These are phyloP conservation scores for Podocnemis expansa DNA, from an alignment of 2,113 vertebrate species.

Conservation along the genomic window DNA sequence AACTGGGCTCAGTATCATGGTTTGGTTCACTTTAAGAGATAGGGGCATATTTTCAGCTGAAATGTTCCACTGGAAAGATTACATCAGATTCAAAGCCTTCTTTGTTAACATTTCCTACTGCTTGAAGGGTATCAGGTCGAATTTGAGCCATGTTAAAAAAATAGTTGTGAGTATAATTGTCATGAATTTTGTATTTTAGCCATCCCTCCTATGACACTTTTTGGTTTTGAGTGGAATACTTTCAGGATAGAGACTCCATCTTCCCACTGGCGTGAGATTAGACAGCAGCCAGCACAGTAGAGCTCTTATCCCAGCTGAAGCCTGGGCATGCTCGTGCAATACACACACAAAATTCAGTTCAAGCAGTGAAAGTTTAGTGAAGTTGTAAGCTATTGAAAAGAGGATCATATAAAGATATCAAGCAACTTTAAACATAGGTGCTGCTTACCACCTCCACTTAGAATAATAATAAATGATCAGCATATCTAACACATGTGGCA, in stretches of 20 bases:
- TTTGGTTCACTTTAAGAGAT: conserved; percentile 14
- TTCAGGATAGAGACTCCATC: neutral
- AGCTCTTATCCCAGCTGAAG: neutral
- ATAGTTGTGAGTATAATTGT: neutral
- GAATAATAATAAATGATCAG: neutral
- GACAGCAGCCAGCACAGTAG: neutral
- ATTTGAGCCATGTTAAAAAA: neutral
- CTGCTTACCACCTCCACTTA: neutral
- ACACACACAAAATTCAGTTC: neutral
- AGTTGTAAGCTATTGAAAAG: neutral
- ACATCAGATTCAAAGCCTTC: conserved; percentile 12
- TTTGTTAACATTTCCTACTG: neutral
- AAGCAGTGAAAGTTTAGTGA: neutral
- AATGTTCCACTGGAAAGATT: conserved; percentile 6
- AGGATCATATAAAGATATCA: neutral
- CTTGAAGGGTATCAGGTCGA: neutral
- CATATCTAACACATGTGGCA: neutral
- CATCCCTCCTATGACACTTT: neutral
- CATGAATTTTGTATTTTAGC: neutral
- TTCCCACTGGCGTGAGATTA: neutral
- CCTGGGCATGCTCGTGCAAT: neutral
- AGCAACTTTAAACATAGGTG: neutral
- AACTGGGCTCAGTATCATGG: neutral
- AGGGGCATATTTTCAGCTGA: neutral
- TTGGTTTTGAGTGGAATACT: conserved; percentile 3